Conservation (phyloP, 2,113 vertebrate genomes). For the Craseonycteris thonglongyai region DNA sequence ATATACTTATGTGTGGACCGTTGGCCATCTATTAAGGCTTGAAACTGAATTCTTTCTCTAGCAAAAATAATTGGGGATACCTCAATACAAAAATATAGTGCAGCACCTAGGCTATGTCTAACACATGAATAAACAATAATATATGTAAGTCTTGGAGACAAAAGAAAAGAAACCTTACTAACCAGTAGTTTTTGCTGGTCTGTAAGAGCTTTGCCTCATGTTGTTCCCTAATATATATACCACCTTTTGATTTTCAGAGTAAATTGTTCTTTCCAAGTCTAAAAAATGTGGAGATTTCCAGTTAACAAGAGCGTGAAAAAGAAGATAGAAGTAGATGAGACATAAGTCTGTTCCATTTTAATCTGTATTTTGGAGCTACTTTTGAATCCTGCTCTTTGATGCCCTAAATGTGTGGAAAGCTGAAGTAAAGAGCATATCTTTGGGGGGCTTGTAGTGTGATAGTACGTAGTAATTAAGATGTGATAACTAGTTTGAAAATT, state of each 20-base stretch:
- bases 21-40: neutral
- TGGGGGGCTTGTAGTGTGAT: neutral
- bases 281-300: neutral
- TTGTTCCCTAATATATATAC: neutral
- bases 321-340: neutral
- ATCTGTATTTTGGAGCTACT: neutral
- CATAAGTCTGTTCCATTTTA: neutral
- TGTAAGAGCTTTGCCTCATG: neutral
- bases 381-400: constrained; percentile 3
- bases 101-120: neutral
- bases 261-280: neutral
- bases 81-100: neutral
- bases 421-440: constrained; percentile 2
- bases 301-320: neutral
- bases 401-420: neutral
- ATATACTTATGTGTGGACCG: neutral
- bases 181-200: neutral
- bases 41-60: constrained; percentile 21
- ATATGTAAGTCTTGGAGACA: neutral
- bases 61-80: neutral
- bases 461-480: neutral
- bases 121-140: neutral
- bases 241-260: neutral
- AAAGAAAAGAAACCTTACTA: neutral
- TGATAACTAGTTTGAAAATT: neutral